phyloP scores from a whole-genome alignment of 2,888 invertebrate species.

The Drosophila stalkeri region DNA sequence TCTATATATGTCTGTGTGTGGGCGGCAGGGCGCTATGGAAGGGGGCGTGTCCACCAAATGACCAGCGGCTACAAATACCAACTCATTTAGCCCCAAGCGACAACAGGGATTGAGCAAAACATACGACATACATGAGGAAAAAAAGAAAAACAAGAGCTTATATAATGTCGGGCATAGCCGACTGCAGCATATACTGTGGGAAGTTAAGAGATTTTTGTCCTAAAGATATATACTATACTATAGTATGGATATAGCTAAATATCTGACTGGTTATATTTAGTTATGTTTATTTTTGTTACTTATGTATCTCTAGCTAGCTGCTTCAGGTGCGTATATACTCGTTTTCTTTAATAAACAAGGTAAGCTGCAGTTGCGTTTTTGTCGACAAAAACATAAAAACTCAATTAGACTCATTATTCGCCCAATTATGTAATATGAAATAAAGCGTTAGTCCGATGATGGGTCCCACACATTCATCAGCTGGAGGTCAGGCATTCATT shows the following conservation, averaged over 20 bases:
- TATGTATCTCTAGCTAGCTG: background rate
- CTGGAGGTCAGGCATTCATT: background rate
- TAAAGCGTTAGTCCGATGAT: constrained; percentile 50
- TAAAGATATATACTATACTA: too few species aligned
- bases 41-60: constrained; percentile 74
- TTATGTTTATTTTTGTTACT: background rate
- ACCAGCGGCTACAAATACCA: constrained; percentile 79
- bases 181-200: background rate
- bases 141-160: background rate
- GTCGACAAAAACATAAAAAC: constrained; percentile 83
- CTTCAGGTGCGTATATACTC: background rate
- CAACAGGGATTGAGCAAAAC: constrained; percentile 12
- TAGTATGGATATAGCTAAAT: background rate
- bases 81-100: constrained; percentile 28
- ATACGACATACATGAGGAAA: background rate
- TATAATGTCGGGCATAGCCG: background rate
- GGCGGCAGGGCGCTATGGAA: too few species aligned
- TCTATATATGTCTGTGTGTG: background rate
- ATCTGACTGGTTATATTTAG: background rate
- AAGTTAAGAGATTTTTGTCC: background rate
- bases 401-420: constrained; percentile 85
- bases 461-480: background rate
- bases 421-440: constrained; percentile 83
- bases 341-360: background rate
- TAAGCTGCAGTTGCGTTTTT: constrained; percentile 36